These are phyloP conservation scores for Conomelus anceps DNA, from an alignment of 2,888 invertebrate species.

Conservation along the genomic window DNA sequence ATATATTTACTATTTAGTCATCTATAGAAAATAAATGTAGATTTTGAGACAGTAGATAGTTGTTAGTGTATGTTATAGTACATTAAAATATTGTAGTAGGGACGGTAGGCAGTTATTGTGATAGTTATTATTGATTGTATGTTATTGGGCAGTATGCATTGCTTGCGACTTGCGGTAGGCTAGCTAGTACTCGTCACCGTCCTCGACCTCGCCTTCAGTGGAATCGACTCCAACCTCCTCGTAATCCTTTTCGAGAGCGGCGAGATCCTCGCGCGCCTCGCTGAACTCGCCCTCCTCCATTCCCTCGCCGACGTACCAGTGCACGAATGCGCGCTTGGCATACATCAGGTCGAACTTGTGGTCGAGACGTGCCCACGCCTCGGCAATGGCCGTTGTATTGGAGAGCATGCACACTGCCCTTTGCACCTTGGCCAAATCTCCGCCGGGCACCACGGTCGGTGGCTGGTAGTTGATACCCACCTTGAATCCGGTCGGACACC, in stretches of 20 bases:
- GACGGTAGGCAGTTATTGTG: too few relatives aligned
- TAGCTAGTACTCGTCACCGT: slow-evolving; percentile 68
- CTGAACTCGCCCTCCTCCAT: slow-evolving; percentile 70
- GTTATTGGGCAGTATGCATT: too few relatives aligned
- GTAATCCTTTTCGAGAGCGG: slow-evolving; percentile 80
- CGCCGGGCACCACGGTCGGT: slow-evolving; percentile 88
- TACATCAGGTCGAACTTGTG: slow-evolving; percentile 65
- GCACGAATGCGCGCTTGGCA: slow-evolving; percentile 61
- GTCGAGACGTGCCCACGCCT: slow-evolving; percentile 62
- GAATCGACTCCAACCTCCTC: slow-evolving; percentile 83
- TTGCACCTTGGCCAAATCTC: slow-evolving; percentile 89
- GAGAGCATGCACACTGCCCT: slow-evolving; percentile 97
- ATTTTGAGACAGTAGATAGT: too few relatives aligned
- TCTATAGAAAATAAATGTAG: too few relatives aligned
- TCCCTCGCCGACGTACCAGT: slow-evolving; percentile 74
- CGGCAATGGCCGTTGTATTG: slow-evolving; percentile 83
- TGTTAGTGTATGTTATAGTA: too few relatives aligned
- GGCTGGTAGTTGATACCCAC: slow-evolving; percentile 90
- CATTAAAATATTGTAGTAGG: too few relatives aligned
- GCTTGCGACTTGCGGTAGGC: too few relatives aligned
- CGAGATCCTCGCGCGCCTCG: slow-evolving; percentile 47
- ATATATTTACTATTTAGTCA: too few relatives aligned
- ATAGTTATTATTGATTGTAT: too few relatives aligned
- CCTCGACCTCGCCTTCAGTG: slow-evolving; percentile 70
- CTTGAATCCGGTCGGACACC: slow-evolving; percentile 48